Evolutionary conservation across 2,888 invertebrate species (phyloP), one percentile per base, ranked within the genome.

Genomic region (Stegana nigrithorax): DNA sequence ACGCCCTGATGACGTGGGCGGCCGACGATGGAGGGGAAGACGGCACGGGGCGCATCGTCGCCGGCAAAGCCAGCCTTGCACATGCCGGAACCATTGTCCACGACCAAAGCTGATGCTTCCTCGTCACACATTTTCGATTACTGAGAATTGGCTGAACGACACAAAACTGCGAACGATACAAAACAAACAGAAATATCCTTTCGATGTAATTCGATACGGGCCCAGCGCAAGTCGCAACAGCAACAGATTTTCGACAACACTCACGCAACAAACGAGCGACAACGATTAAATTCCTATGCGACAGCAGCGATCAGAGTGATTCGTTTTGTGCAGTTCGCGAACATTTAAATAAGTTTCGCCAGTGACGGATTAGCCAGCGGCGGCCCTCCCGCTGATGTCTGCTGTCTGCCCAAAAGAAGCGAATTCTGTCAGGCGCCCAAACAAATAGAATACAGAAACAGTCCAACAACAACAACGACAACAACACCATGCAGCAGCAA

Each of bases 81-180:
- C 95, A 96, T 96, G 85, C 94, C 97, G 89, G 96, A 96, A 76
- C 97, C 97, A 92, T 97, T 97, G 92, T 97, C 96, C 84, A 94
- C 94, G 84, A 94, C 94, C 87, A 94, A 89, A 86, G 94, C 94
- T 87, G 94, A 94, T 87, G 94, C 94, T 91, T 94, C 94, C 87
- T 94, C 93, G 91, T 93, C 93, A 89, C 93, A 93, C 93, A 93
- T 93, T 87, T 88, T 90, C 86, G 65, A 63, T 62, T 68, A 25
- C 66, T 65, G 26, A 29, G 58, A 60, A 65, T 66, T 47, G 50
- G 63, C 17, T 63, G 62, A 63, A 63, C 60, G 44, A 51, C 19
- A 56, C 12, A 68, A 69, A 47, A 39, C 65, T 19, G 56, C 55
- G n/a, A 50, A 45, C n/a, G n/a, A n/a, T n/a, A n/a, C n/a, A n/a